Conservation (phyloP, 1,140 invertebrate species). For the Solen grandis region DNA sequence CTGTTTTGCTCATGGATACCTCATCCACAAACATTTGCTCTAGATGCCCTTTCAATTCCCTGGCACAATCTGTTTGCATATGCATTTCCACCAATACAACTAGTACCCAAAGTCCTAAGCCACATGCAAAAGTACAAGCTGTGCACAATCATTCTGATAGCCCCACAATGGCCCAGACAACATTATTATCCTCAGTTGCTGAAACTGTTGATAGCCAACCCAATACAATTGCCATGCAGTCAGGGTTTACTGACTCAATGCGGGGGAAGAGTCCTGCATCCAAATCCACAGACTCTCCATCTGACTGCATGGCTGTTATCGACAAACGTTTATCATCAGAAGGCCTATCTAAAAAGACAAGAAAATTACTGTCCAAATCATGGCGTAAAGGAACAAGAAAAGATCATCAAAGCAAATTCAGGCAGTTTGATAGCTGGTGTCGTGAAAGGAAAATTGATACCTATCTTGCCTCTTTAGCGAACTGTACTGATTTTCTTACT, state of each 20-base stretch:
- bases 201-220: slow-evolving; percentile 35
- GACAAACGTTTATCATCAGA: slow-evolving; percentile 19
- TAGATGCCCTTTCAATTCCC: slow-evolving; percentile 41
- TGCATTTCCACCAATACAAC: too few relatives aligned
- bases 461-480: too few relatives aligned
- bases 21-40: slow-evolving; percentile 37
- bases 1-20: too few relatives aligned
- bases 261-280: slow-evolving; percentile 9
- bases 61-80: slow-evolving; percentile 38
- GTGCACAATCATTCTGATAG: too few relatives aligned
- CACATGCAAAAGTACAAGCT: too few relatives aligned
- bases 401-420: slow-evolving; percentile 34
- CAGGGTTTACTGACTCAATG: slow-evolving; percentile 15
- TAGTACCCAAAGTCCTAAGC: slow-evolving; percentile 21
- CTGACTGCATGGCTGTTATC: too few relatives aligned
- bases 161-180: too few relatives aligned
- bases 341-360: slow-evolving; percentile 23
- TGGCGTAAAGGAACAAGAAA: too few relatives aligned
- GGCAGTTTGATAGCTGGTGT: too few relatives aligned
- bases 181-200: too few relatives aligned
- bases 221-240: neutral
- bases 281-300: neutral
- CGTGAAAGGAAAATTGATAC: too few relatives aligned
- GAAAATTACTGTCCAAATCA: too few relatives aligned
- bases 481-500: slow-evolving; percentile 32